phyloP scores from a whole-genome alignment of 2,113 vertebrate species.

The Lutjanus erythropterus region DNA sequence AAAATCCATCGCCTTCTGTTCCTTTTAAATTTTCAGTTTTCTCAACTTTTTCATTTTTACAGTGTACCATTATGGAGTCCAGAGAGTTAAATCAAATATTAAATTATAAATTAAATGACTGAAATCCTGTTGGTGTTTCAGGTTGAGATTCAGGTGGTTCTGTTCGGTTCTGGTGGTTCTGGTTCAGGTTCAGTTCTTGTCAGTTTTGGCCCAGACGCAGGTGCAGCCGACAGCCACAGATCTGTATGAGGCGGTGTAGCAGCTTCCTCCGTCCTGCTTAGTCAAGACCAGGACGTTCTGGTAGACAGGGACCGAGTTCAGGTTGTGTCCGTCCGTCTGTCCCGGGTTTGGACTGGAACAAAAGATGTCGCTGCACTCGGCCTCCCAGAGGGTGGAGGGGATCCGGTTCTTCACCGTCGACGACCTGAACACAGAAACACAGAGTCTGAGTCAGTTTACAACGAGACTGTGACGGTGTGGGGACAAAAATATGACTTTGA shows the following conservation, averaged over 20 bases:
- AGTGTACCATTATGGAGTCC: no score
- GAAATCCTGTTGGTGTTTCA: background rate
- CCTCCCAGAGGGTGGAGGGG: constrained; percentile 78
- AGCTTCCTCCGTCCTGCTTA: background rate
- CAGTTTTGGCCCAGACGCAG: constrained; percentile 61
- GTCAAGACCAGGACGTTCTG: constrained; percentile 76
- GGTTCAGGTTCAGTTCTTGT: background rate
- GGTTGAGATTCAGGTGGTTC: background rate
- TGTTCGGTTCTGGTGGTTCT: background rate
- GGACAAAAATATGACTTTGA: no score
- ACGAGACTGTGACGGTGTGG: no score
- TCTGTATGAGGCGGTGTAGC: constrained; percentile 60
- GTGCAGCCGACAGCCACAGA: constrained; percentile 79
- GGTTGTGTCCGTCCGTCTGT: background rate
- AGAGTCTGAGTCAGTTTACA: background rate
- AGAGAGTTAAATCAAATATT: no score
- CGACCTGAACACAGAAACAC: constrained; percentile 37
- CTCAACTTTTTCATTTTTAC: no score
- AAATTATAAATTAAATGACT: no score
- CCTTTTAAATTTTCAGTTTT: no score
- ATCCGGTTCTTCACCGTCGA: constrained; percentile 61
- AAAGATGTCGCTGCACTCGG: constrained; percentile 65
- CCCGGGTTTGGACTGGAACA: constrained; percentile 30
- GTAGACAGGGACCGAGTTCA: constrained; percentile 77
- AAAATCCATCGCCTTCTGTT: no score